Evolutionary conservation across 2,797 vertebrate genomes (phyloP).

Genomic region (Emydoidea blandingii): DNA sequence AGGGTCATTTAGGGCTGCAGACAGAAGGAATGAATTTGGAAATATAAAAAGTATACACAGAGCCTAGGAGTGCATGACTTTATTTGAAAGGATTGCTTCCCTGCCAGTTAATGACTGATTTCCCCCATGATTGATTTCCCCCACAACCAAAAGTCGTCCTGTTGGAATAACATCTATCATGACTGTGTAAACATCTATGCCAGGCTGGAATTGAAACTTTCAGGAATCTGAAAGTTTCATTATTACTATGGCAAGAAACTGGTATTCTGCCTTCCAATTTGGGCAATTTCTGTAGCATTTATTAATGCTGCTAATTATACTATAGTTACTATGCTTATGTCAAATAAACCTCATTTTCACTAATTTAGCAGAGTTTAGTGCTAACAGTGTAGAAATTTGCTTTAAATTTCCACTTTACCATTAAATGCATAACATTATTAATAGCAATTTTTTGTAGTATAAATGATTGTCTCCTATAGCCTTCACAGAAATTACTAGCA

Average conservation of each 20-base stretch:
- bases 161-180: neutral
- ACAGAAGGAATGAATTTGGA: neutral
- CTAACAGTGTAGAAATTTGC: slow-evolving; percentile 4
- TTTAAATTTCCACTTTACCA: slow-evolving; percentile 41
- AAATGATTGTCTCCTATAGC: slow-evolving; percentile 83
- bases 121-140: slow-evolving; percentile 14
- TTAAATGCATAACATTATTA: slow-evolving; percentile 43
- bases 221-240: neutral
- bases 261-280: neutral
- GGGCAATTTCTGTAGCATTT: slow-evolving; percentile 26
- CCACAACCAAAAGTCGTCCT: neutral
- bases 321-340: neutral
- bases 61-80: neutral
- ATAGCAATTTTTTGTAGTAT: slow-evolving; percentile 47
- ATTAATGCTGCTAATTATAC: neutral
- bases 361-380: slow-evolving; percentile 36
- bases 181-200: neutral
- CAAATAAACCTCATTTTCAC: slow-evolving; percentile 12
- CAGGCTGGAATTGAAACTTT: slow-evolving; percentile 3
- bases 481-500: slow-evolving; percentile 71
- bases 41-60: neutral
- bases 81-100: neutral
- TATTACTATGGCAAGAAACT: slow-evolving; percentile 3
- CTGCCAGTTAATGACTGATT: slow-evolving; percentile 42
- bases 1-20: neutral